Conservation (phyloP, 2,797 vertebrate species). For the Gobio occitaniae region DNA sequence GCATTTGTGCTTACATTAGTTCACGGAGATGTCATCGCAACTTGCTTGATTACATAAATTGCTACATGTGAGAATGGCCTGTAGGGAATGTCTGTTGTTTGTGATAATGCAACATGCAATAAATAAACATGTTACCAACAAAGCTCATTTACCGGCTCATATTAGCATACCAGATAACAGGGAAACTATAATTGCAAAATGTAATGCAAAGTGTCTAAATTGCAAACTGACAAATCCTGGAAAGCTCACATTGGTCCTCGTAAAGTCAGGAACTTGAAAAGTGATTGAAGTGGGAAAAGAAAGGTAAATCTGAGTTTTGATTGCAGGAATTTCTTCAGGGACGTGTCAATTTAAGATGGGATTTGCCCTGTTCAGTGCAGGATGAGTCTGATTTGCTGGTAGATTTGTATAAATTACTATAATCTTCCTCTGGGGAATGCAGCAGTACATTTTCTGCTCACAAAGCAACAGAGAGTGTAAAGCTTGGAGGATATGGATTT, state of each 20-base stretch:
- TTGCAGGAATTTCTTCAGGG: constrained; percentile 45
- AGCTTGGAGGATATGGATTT: constrained; percentile 3
- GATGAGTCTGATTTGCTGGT: constrained; percentile 54
- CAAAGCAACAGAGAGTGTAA: constrained; percentile 24
- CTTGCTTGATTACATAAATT: constrained; percentile 9
- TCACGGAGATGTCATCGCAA: neutral
- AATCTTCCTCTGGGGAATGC: constrained; percentile 51
- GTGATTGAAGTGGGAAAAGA: neutral
- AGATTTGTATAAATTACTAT: constrained; percentile 59
- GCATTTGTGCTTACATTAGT: neutral
- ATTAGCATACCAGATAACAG: neutral
- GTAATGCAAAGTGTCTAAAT: neutral
- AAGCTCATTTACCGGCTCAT: neutral
- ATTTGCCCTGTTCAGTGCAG: constrained; percentile 49
- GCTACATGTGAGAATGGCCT: neutral
- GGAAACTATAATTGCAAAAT: neutral
- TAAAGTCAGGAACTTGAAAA: neutral
- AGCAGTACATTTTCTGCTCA: constrained; percentile 33
- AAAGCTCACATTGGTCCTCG: neutral
- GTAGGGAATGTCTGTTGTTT: constrained; percentile 12
- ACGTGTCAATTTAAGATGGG: constrained; percentile 47
- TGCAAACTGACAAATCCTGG: neutral
- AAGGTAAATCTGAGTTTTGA: constrained; percentile 20
- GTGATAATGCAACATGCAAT: constrained; percentile 16
- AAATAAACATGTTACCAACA: constrained; percentile 1